Evolutionary conservation across 1,140 invertebrate genomes (phyloP), one percentile per base, ranked within the genome.

Genomic region (Episyrphus balteatus): DNA sequence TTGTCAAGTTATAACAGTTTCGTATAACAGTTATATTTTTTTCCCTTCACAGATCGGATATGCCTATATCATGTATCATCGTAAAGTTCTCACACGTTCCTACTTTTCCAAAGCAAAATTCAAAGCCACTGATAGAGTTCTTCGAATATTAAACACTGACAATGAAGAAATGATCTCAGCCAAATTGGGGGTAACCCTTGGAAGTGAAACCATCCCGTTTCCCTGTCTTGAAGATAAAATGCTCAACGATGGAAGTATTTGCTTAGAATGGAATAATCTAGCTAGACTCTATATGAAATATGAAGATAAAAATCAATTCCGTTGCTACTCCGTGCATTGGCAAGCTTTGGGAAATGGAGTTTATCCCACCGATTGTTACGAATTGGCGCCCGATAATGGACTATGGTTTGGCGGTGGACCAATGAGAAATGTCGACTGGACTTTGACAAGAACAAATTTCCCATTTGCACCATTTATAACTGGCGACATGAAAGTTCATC

Each of bases 341-440:
- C 75, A 86, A 57, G 80, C 85, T 18, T 65, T 87, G 2, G 70
- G 69, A 15, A 61, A 76, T 13, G 68, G 76, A 15, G 71, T 83
- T 34, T 66, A 76, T 49, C 83, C 86, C 1, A 84, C 78, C 8
- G 90, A 93, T 58, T 93, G 89, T 65, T 91, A 86, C 59, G 84
- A 87, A 53, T 79, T 84, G 74, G 75, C 75, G 2, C 65, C 70
- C 2, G 75, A 77, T 12, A 74, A 77, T 15, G 78, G 79, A 0
- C 74, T 84, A 49, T 88, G 86, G 86, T 89, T 86, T 53, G 88
- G 88, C 1, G 87, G 84, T 1, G 88, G 88, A 0, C 82, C 88
- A 48, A 82, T 83, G 2, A 69, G 76, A 17, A 81, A 81, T 44
- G 77, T 84, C 55, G 78, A 82, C 0, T 92, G 88, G 82, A 88